Evolutionary conservation across 2,113 vertebrate genomes (phyloP).

Genomic region (Rhadina sibilatrix): DNA sequence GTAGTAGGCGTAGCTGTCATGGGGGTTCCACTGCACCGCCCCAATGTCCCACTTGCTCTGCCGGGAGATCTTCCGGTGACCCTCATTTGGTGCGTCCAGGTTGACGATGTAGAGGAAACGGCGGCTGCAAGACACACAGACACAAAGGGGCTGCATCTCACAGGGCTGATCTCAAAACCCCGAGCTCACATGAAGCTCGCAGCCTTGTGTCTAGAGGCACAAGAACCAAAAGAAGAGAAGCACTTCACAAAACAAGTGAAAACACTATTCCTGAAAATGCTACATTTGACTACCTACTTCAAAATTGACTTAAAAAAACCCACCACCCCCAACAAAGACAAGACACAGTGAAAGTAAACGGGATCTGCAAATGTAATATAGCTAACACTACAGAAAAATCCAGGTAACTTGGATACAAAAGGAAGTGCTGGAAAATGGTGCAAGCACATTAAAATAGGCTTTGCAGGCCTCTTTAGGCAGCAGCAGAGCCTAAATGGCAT

Average conservation of each 20-base stretch:
- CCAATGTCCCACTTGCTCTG: slow-evolving; percentile 99
- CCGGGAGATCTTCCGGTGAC: slow-evolving; percentile 88
- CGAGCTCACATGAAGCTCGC: not conserved
- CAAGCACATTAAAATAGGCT: not conserved
- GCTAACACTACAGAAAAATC: not conserved
- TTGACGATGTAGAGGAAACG: slow-evolving; percentile 95
- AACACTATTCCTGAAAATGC: not conserved
- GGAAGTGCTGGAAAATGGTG: not conserved
- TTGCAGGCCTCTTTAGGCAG: not conserved
- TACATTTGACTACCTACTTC: not conserved
- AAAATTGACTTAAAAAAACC: not conserved
- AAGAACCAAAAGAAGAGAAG: not conserved
- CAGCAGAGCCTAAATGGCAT: not conserved
- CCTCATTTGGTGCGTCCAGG: slow-evolving; percentile 86
- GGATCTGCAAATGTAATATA: not conserved
- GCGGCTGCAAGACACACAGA: slow-evolving; percentile 74
- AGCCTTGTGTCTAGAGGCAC: not conserved
- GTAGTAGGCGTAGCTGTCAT: slow-evolving; percentile 82
- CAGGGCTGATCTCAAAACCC: not conserved
- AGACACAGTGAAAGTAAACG: not conserved
- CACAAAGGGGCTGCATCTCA: not conserved
- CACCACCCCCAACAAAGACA: not conserved
- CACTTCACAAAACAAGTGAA: not conserved
- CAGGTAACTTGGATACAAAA: not conserved
- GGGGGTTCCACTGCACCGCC: slow-evolving; percentile 96